These are phyloP conservation scores for Cossypha heuglini DNA, from an alignment of 2,797 vertebrate genomes.

Conservation along the genomic window DNA sequence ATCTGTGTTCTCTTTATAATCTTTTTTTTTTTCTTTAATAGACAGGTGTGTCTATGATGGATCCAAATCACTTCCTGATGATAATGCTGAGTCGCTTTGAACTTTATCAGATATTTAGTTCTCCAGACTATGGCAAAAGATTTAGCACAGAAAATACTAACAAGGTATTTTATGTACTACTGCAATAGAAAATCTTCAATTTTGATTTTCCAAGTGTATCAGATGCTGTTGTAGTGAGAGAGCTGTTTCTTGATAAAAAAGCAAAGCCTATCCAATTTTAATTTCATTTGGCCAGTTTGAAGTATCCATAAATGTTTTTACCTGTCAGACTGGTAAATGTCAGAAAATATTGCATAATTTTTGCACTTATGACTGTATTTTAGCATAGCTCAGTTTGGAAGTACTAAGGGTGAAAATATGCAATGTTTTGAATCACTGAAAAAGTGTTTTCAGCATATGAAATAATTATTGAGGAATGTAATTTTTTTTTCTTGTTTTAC, in stretches of 20 bases:
- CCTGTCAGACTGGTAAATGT: background rate
- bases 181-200: background rate
- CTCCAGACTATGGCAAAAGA: constrained; percentile 88
- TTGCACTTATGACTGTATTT: background rate
- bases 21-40: constrained; percentile 60
- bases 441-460: background rate
- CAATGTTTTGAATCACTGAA: background rate
- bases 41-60: constrained; percentile 98
- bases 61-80: constrained; percentile 98
- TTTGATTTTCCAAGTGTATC: background rate
- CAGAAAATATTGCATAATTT: background rate
- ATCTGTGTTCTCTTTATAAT: background rate
- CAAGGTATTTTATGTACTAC: constrained; percentile 79
- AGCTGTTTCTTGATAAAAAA: background rate
- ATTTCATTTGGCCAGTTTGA: background rate
- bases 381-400: background rate
- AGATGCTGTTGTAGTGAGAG: background rate
- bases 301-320: background rate
- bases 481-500: background rate
- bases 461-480: background rate
- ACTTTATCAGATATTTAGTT: constrained; percentile 93
- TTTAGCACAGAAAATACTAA: constrained; percentile 87
- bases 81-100: constrained; percentile 94
- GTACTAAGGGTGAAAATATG: background rate
- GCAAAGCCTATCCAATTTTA: background rate